Evolutionary conservation across 2,113 vertebrate species (phyloP).

Genomic region (Herpetotheres cachinnans): DNA sequence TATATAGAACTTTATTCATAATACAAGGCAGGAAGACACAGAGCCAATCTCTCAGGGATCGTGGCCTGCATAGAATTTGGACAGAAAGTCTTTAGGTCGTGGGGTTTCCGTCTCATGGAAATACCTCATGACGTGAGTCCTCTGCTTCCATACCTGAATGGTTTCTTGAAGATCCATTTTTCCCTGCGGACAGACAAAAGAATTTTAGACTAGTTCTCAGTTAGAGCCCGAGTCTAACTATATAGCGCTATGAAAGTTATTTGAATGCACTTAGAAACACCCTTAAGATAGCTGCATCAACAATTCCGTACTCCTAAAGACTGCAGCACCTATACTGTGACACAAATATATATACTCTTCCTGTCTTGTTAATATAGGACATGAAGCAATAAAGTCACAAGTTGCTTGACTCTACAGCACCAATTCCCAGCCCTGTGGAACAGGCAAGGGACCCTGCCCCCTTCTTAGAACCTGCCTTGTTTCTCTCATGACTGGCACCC

Average conservation of each 20-base stretch:
- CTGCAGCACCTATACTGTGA: neutral
- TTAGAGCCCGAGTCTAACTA: neutral
- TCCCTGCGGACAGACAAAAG: slow-evolving; percentile 73
- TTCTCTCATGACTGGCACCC: neutral
- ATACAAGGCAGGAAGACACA: slow-evolving; percentile 23
- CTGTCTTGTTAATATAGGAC: too few species aligned
- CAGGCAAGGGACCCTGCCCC: neutral
- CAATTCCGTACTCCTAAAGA: neutral
- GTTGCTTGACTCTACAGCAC: neutral
- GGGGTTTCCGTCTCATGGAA: slow-evolving; percentile 85
- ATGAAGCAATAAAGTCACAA: too few species aligned
- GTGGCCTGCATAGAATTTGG: slow-evolving; percentile 90
- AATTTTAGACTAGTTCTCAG: neutral
- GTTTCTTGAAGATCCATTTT: slow-evolving; percentile 97
- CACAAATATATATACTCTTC: neutral
- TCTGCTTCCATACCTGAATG: slow-evolving; percentile 93
- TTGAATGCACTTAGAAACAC: neutral
- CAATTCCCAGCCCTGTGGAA: neutral
- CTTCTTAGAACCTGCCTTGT: neutral
- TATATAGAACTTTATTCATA: slow-evolving; percentile 67
- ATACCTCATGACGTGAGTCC: slow-evolving; percentile 93
- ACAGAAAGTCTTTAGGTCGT: slow-evolving; percentile 86
- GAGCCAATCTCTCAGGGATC: slow-evolving; percentile 78
- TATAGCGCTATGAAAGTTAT: neutral
- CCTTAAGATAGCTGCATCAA: neutral